A percentile compares a stretch with the other conserved stretches of the same genome.
Conservation (phyloP, 2,113 vertebrate species). For the Chaetorhynchus papuensis region DNA sequence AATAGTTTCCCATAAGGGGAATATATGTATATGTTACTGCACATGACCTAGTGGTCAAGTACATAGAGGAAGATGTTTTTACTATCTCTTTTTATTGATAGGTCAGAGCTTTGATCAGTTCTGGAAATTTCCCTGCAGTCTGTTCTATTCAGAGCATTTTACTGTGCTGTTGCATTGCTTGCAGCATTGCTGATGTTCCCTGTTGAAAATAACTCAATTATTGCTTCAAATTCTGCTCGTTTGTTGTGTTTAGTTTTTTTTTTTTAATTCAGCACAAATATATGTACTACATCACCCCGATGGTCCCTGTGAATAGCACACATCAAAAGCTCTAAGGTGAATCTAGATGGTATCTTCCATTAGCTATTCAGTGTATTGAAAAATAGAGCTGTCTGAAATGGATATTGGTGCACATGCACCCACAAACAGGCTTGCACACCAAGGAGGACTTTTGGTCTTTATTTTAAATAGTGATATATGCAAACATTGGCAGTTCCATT, state of each 20-base stretch:
- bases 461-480: neutral
- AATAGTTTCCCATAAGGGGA: neutral
- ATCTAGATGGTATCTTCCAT: neutral
- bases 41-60: neutral
- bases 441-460: neutral
- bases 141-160: neutral
- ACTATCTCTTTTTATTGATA: neutral
- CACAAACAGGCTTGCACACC: neutral
- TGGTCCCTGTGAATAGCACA: neutral
- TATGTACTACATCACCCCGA: neutral
- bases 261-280: neutral
- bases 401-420: neutral
- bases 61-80: neutral
- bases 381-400: neutral
- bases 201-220: neutral
- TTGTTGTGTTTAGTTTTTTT: neutral
- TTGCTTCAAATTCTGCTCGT: neutral
- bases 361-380: neutral
- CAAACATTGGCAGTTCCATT: constrained; percentile 5
- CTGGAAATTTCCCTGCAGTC: neutral
- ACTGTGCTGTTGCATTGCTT: neutral
- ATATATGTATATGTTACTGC: neutral
- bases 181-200: neutral
- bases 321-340: neutral
- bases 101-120: neutral